A percentile compares a stretch with the other conserved stretches of the same genome.
phyloP scores from a whole-genome alignment of 2,888 invertebrate species.

The Platerodrilus igneus region DNA sequence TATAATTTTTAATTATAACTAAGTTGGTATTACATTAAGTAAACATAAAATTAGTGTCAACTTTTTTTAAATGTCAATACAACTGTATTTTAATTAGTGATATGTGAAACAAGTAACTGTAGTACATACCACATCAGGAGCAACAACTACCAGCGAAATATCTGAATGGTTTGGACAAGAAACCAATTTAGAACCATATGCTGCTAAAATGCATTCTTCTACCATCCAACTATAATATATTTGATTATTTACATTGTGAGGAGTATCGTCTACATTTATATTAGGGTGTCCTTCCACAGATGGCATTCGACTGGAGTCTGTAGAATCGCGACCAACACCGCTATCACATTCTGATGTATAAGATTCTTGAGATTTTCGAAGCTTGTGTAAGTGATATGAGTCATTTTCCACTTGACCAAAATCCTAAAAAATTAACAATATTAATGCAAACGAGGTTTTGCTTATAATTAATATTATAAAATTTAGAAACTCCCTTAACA shows the following conservation, averaged over 20 bases:
- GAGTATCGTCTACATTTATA: constrained; percentile 42
- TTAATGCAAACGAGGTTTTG: background rate
- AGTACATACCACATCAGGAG: constrained; percentile 78
- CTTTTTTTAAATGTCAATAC: background rate
- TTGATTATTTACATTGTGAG: constrained; percentile 29
- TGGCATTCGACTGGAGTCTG: constrained; percentile 74
- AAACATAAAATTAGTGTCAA: too few relatives aligned
- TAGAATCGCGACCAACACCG: constrained; percentile 79
- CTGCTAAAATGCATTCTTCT: constrained; percentile 91
- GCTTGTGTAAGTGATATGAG: constrained; percentile 34
- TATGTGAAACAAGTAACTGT: background rate
- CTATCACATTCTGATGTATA: constrained; percentile 81
- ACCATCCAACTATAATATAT: constrained; percentile 80
- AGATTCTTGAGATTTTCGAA: constrained; percentile 63
- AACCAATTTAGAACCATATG: constrained; percentile 66
- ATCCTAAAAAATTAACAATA: constrained; percentile 10
- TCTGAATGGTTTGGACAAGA: constrained; percentile 78
- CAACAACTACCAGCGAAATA: constrained; percentile 71
- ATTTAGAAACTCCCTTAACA: too few relatives aligned
- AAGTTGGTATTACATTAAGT: too few relatives aligned
- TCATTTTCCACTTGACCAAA: constrained; percentile 17
- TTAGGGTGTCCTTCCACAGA: constrained; percentile 73
- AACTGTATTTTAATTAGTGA: background rate
- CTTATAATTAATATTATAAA: constrained; percentile 4
- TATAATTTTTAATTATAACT: background rate